Percentiles rank a stretch among this genome's conserved stretches.
Conservation (phyloP, 2,888 invertebrate genomes). For the Altica lythri region DNA sequence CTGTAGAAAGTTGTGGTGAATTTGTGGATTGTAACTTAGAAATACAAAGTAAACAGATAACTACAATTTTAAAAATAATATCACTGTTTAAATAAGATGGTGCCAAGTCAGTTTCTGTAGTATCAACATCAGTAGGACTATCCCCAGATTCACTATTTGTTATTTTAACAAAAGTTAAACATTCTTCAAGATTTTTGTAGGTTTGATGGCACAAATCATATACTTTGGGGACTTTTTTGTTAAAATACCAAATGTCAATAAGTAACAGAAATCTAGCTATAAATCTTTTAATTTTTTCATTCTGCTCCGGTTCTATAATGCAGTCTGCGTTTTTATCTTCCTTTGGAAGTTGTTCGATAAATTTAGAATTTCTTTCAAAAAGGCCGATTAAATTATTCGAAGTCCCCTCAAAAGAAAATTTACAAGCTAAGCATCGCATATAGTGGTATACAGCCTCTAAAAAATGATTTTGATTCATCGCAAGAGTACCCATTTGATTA, state of each 20-base stretch:
- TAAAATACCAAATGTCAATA: slow-evolving; percentile 67
- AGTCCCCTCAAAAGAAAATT: slow-evolving; percentile 85
- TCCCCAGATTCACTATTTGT: slow-evolving; percentile 59
- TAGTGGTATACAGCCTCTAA: slow-evolving; percentile 90
- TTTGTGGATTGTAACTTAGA: slow-evolving; percentile 74
- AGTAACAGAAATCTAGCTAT: slow-evolving; percentile 64
- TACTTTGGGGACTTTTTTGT: slow-evolving; percentile 67
- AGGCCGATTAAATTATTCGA: slow-evolving; percentile 81
- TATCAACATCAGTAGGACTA: slow-evolving; percentile 61
- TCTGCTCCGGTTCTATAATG: slow-evolving; percentile 52
- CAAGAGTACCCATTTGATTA: slow-evolving; percentile 91
- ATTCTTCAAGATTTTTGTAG: slow-evolving; percentile 74
- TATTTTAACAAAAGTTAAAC: slow-evolving; percentile 64
- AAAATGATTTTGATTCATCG: slow-evolving; percentile 78
- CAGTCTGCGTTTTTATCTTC: slow-evolving; percentile 52
- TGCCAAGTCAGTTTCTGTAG: slow-evolving; percentile 58
- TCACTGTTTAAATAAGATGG: slow-evolving; percentile 66
- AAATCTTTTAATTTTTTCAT: slow-evolving; percentile 59
- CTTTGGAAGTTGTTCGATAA: slow-evolving; percentile 61
- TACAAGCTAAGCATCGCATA: slow-evolving; percentile 79
- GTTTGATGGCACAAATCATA: slow-evolving; percentile 71
- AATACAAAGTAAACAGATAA: slow-evolving; percentile 81
- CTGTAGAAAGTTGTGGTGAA: slow-evolving; percentile 79
- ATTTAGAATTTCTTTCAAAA: slow-evolving; percentile 70
- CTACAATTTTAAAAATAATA: slow-evolving; percentile 80